Evolutionary conservation across 2,888 invertebrate species (phyloP).

Genomic region (Polietes domitor): DNA sequence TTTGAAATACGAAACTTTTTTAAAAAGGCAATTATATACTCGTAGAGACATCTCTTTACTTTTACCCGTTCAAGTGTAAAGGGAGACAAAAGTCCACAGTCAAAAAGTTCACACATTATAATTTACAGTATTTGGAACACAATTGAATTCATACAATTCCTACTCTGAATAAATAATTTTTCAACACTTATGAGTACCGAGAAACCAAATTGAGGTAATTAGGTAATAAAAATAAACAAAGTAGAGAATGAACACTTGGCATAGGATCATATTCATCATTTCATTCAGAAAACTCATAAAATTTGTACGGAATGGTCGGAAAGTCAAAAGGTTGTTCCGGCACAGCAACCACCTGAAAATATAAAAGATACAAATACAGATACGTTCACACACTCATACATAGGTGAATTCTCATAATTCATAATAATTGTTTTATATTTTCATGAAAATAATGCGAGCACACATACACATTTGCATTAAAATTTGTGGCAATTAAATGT

Average conservation of each 20-base stretch:
- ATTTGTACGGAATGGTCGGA: not conserved
- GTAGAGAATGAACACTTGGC: slow-evolving; percentile 40
- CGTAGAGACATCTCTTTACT: no score
- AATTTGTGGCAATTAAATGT: slow-evolving; percentile 63
- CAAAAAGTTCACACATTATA: no score
- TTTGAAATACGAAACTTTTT: no score
- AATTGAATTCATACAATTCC: not conserved
- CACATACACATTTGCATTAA: slow-evolving; percentile 49
- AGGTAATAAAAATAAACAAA: slow-evolving; percentile 77
- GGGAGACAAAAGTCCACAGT: no score
- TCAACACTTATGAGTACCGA: slow-evolving; percentile 70
- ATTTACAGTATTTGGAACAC: slow-evolving; percentile 30
- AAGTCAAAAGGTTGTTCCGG: slow-evolving; percentile 16
- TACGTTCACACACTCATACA: slow-evolving; percentile 22
- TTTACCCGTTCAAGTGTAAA: no score
- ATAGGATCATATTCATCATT: not conserved
- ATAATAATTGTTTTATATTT: slow-evolving; percentile 59
- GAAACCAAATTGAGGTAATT: slow-evolving; percentile 78
- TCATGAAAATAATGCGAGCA: not conserved
- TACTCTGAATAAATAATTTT: not conserved
- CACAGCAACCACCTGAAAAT: slow-evolving; percentile 65
- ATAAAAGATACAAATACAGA: slow-evolving; percentile 41
- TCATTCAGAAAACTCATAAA: slow-evolving; percentile 48
- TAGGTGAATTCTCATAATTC: slow-evolving; percentile 55
- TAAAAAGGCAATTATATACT: no score